Evolutionary conservation across 2,888 invertebrate species (phyloP), one percentile per base, ranked within the genome.

Genomic region (Nomada fucata): DNA sequence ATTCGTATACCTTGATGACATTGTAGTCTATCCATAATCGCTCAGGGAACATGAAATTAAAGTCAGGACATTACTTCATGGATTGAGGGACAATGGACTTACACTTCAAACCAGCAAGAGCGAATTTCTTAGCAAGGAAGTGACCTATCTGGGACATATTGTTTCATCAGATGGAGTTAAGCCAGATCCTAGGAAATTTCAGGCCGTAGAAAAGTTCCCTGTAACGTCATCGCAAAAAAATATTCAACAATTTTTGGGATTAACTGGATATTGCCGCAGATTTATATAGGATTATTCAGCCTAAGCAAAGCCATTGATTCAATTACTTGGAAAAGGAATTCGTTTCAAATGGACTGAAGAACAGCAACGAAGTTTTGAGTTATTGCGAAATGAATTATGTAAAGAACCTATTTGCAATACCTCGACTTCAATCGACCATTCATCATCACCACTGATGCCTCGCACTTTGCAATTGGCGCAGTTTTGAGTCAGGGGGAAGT

Each of bases 81-180:
- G 53, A 13, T n/a, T 71, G 9, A 15, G 9, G 15, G 52, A 71
- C 2, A 15, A 15, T 3, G 52, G 42, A 9, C 13, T 61, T 13
- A 61, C 36, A 15, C 13, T 71, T 1, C 72, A 72, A 50, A 36
- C 53, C 4, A 53, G 55, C 23, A 72, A 72, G 26, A 61, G 71
- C 52, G 20, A 61, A 52, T 61, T 71, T 23, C 11, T 71, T 23
- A n/a, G 61, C 15, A 60, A 61, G 2, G 70, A 71, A n/a, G 52
- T 61, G 0, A 15, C 61, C 2, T 71, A 71, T 9, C 18, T 71
- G 3, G 61, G 61, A 2, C 71, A 71, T 20, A 15, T 71, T 1
- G 2, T 71, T 13, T 23, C 50, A 7, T 36, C 50, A 52, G 2
- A 71, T 0, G 61, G 71, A 0, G 36, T 71, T 0, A 15, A 59